These are phyloP conservation scores for Uropsilus gracilis DNA, from an alignment of 2,113 vertebrate species.

Conservation along the genomic window DNA sequence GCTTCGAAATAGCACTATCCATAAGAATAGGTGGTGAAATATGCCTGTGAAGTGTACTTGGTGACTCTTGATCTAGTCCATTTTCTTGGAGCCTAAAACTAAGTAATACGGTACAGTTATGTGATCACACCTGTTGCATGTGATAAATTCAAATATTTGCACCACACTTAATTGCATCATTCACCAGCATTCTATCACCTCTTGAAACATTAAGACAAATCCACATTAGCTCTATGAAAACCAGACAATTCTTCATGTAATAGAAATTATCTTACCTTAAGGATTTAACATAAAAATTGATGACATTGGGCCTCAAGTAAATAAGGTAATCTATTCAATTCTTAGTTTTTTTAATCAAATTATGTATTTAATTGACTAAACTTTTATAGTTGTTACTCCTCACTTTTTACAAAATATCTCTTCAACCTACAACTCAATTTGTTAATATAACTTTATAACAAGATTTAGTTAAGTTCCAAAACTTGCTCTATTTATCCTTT, in stretches of 20 bases:
- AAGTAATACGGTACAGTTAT: not conserved
- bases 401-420: not conserved
- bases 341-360: not conserved
- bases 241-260: not conserved
- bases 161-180: not conserved
- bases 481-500: not conserved
- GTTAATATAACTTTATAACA: not conserved
- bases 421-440: not conserved
- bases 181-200: not conserved
- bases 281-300: not conserved
- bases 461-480: not conserved
- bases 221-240: no score
- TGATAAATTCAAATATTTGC: not conserved
- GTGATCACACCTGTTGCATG: no score
- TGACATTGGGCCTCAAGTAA: not conserved
- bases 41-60: fast-evolving
- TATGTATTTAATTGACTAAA: not conserved
- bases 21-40: not conserved
- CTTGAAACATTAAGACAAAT: not conserved
- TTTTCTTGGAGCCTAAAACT: not conserved
- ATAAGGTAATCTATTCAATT: not conserved
- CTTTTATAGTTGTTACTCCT: not conserved
- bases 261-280: not conserved
- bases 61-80: not conserved
- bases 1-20: not conserved